phyloP scores from a whole-genome alignment of 2,113 vertebrate genomes.

The Sylvia atricapilla region DNA sequence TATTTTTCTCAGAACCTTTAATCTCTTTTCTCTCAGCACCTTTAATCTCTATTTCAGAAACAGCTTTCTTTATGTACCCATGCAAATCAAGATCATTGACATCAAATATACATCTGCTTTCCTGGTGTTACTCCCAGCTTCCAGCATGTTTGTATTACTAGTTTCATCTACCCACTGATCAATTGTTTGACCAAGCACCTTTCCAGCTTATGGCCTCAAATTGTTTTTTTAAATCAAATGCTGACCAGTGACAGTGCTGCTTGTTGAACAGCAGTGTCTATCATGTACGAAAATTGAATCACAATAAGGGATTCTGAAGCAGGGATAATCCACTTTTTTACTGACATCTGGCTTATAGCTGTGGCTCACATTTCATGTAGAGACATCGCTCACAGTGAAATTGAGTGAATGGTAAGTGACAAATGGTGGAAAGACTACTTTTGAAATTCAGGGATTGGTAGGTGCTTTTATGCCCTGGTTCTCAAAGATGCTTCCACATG shows the following conservation, averaged over 20 bases:
- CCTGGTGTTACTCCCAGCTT: background rate
- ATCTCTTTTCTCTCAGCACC: background rate
- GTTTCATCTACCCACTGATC: background rate
- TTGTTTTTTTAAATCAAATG: slow-evolving; percentile 18
- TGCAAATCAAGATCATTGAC: background rate
- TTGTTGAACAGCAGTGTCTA: background rate
- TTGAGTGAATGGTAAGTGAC: background rate
- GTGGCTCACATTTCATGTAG: background rate
- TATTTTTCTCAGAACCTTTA: background rate
- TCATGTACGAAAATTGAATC: background rate
- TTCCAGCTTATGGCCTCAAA: slow-evolving; percentile 2
- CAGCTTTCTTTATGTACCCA: background rate
- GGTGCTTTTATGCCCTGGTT: background rate
- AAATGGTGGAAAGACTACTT: background rate
- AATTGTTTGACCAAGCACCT: background rate
- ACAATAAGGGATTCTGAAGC: background rate
- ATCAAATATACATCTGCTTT: background rate
- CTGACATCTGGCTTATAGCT: slow-evolving; percentile 9
- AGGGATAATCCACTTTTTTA: slow-evolving; percentile 26
- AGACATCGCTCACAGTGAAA: background rate
- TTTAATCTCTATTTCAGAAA: slow-evolving; percentile 16
- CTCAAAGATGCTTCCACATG: background rate
- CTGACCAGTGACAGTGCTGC: background rate
- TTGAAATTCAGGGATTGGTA: background rate
- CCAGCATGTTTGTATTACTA: background rate